A percentile compares a stretch with the other conserved stretches of the same genome.
Conservation (phyloP, 1,140 invertebrate species). For the Vollenhovia emeryi region DNA sequence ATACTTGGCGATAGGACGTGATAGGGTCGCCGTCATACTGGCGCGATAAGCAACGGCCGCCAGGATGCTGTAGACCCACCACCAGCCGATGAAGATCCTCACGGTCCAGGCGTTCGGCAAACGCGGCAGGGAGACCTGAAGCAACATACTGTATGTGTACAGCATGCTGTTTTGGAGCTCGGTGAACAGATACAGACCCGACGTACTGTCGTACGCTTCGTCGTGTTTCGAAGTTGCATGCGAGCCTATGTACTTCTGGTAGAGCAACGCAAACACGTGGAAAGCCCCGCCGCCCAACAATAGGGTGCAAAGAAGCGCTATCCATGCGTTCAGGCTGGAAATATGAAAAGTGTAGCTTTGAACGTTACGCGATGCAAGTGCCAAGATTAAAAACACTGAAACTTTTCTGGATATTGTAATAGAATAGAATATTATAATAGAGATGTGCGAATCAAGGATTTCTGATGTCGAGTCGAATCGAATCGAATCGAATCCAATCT, state of each 20-base stretch:
- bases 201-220: slow-evolving; percentile 26
- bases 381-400: background rate
- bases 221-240: slow-evolving; percentile 74
- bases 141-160: slow-evolving; percentile 92
- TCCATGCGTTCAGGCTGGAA: slow-evolving; percentile 88
- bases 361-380: slow-evolving; percentile 8
- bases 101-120: slow-evolving; percentile 92
- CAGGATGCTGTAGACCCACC: slow-evolving; percentile 93
- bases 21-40: slow-evolving; percentile 93
- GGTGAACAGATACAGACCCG: slow-evolving; percentile 89
- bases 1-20: slow-evolving; percentile 90
- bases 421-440: too few relatives aligned
- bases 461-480: too few relatives aligned
- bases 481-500: too few relatives aligned
- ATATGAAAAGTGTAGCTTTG: slow-evolving; percentile 63
- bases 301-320: slow-evolving; percentile 87
- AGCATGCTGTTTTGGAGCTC: slow-evolving; percentile 90
- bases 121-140: slow-evolving; percentile 91
- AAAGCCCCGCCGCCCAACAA: slow-evolving; percentile 87
- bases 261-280: slow-evolving; percentile 84
- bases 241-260: slow-evolving; percentile 79
- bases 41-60: slow-evolving; percentile 92
- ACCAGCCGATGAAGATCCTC: slow-evolving; percentile 92
- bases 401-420: background rate
- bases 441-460: too few relatives aligned